Evolutionary conservation across 92 coral and sea anemone species (phyloP).

Genomic region (Zoanthus sociatus): DNA sequence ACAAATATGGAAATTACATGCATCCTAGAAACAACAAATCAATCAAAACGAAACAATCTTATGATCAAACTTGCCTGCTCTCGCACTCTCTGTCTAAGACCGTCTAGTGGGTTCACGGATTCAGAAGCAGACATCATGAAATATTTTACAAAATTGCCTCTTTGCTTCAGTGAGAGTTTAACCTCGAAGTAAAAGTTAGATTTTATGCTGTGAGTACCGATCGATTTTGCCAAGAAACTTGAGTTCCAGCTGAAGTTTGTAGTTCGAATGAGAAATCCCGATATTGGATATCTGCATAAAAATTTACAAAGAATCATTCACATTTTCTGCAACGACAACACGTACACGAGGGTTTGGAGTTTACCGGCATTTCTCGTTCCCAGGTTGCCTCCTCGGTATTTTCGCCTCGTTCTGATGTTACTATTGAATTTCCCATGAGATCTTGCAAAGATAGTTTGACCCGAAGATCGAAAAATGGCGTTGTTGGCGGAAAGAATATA

Average conservation of each 20-base stretch:
- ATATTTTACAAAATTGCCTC: constrained; percentile 30
- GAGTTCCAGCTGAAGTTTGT: neutral
- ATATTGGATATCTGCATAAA: constrained; percentile 26
- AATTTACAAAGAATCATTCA: constrained; percentile 46
- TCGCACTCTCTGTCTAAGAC: constrained; percentile 34
- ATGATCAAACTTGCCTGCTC: constrained; percentile 34
- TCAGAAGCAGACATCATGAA: constrained; percentile 43
- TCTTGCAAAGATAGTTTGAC: neutral
- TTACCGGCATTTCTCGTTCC: constrained; percentile 37
- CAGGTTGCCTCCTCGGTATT: constrained; percentile 17
- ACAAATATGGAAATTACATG: neutral
- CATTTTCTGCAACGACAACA: constrained; percentile 43
- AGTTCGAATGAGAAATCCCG: constrained; percentile 18
- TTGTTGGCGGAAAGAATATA: neutral
- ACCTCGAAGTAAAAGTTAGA: constrained; percentile 1
- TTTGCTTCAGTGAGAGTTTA: neutral
- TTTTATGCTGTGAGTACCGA: constrained; percentile 19
- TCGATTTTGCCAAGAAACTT: constrained; percentile 4
- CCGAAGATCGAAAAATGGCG: constrained; percentile 25
- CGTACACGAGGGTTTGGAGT: constrained; percentile 40
- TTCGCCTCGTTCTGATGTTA: constrained; percentile 25
- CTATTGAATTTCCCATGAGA: constrained; percentile 1
- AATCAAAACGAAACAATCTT: neutral
- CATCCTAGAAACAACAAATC: neutral
- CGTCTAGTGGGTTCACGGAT: constrained; percentile 25